These are phyloP conservation scores for Crotalus helleri DNA, from an alignment of 2,113 vertebrate genomes.

Conservation along the genomic window DNA sequence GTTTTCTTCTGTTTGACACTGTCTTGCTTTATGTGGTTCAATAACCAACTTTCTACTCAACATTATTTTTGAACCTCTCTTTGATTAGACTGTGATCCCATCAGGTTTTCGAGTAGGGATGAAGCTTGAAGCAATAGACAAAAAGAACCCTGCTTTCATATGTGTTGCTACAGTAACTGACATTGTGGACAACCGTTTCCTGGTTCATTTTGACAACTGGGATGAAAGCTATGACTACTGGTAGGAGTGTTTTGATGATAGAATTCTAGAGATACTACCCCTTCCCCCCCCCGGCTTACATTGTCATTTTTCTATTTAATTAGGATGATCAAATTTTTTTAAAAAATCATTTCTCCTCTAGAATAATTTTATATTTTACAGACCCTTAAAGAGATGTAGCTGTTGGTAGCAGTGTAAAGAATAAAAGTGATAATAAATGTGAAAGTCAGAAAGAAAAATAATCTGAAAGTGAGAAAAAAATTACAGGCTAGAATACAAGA, in stretches of 20 bases:
- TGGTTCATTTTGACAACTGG: constrained; percentile 90
- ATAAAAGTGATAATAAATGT: background rate
- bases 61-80: constrained; percentile 9
- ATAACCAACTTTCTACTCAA: background rate
- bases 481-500: background rate
- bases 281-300: background rate
- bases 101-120: constrained; percentile 85
- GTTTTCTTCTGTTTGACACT: constrained; percentile 24
- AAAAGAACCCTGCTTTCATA: constrained; percentile 84
- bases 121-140: constrained; percentile 86
- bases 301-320: background rate
- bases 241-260: constrained; percentile 61
- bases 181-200: constrained; percentile 86
- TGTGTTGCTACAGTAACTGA: constrained; percentile 85
- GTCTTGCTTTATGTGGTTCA: background rate
- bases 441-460: background rate
- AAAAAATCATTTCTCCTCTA: background rate
- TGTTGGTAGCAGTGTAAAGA: background rate
- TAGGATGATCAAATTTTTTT: background rate
- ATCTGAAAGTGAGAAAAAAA: background rate
- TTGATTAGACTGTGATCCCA: constrained; percentile 79
- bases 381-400: background rate
- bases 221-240: constrained; percentile 87
- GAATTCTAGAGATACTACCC: background rate
- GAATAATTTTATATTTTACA: background rate